These are phyloP conservation scores for Typhlichthys eigenmanni DNA, from an alignment of 2,797 vertebrate species.

Conservation along the genomic window DNA sequence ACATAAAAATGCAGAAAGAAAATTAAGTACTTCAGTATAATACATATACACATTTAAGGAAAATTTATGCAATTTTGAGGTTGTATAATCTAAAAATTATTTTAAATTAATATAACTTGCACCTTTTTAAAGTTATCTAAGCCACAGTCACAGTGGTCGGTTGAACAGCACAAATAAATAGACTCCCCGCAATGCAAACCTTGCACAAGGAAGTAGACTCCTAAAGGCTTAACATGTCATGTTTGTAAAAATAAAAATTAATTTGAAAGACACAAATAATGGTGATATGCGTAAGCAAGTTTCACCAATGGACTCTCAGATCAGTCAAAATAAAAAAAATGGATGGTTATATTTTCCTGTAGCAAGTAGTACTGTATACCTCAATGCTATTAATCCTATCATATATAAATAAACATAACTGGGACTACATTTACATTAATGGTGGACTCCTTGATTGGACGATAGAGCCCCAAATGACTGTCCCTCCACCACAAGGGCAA, in stretches of 20 bases:
- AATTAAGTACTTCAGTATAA: conserved; percentile 65
- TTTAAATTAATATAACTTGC: conserved; percentile 35
- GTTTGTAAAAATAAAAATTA: background rate
- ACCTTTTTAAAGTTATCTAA: conserved; percentile 36
- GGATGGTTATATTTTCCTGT: conserved; percentile 14
- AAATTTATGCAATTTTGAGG: conserved; percentile 35
- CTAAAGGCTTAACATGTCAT: background rate
- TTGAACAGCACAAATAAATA: conserved; percentile 41
- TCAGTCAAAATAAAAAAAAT: conserved; percentile 3
- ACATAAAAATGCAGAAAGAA: conserved; percentile 74
- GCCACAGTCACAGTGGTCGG: conserved; percentile 70
- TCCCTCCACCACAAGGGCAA: conserved; percentile 7
- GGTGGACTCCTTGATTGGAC: too few species aligned
- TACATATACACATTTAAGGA: conserved; percentile 64
- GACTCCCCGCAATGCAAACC: conserved; percentile 17
- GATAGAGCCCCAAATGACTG: too few species aligned
- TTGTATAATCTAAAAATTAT: conserved; percentile 28
- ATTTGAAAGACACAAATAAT: conserved; percentile 3
- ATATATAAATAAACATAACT: conserved; percentile 69
- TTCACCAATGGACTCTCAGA: conserved; percentile 14
- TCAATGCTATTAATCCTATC: conserved; percentile 36
- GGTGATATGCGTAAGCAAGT: conserved; percentile 11
- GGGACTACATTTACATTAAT: conserved; percentile 36
- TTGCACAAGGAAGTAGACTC: conserved; percentile 7
- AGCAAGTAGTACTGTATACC: conserved; percentile 37